A percentile compares a stretch with the other conserved stretches of the same genome.
phyloP scores from a whole-genome alignment of 2,888 invertebrate species.

The Lathronympha strigana region DNA sequence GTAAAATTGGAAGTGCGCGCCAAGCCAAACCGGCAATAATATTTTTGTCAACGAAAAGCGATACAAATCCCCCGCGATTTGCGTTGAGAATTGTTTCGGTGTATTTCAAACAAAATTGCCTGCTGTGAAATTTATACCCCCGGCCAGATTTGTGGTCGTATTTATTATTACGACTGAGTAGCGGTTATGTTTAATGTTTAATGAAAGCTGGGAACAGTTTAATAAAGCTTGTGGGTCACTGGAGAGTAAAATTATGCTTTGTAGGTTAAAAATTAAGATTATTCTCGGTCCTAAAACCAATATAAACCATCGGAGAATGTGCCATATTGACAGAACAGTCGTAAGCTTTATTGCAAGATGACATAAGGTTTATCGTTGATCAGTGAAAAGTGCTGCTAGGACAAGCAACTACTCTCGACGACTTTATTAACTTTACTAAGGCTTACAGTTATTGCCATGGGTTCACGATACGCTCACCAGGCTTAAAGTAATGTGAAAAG shows the following conservation, averaged over 20 bases:
- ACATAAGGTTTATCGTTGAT: too few species aligned
- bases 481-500: too few species aligned
- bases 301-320: too few species aligned
- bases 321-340: too few species aligned
- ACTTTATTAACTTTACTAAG: too few species aligned
- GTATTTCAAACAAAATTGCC: conserved; percentile 28
- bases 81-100: conserved; percentile 25
- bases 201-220: conserved; percentile 16
- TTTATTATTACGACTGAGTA: conserved; percentile 19
- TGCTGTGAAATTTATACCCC: conserved; percentile 16
- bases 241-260: background rate
- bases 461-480: too few species aligned
- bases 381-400: too few species aligned
- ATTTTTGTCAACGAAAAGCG: conserved; percentile 28
- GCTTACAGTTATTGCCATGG: too few species aligned
- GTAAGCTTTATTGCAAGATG: too few species aligned
- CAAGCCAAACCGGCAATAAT: conserved; percentile 18
- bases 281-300: too few species aligned
- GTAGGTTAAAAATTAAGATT: too few species aligned
- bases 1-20: conserved; percentile 10
- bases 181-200: conserved; percentile 6
- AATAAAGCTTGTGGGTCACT: background rate
- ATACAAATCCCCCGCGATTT: conserved; percentile 24
- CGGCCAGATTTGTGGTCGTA: conserved; percentile 26
- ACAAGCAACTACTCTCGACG: too few species aligned